Base-by-base conservation (phyloP, 53 echinoderm and acorn worm species). In the Henricia sp. region DNA sequence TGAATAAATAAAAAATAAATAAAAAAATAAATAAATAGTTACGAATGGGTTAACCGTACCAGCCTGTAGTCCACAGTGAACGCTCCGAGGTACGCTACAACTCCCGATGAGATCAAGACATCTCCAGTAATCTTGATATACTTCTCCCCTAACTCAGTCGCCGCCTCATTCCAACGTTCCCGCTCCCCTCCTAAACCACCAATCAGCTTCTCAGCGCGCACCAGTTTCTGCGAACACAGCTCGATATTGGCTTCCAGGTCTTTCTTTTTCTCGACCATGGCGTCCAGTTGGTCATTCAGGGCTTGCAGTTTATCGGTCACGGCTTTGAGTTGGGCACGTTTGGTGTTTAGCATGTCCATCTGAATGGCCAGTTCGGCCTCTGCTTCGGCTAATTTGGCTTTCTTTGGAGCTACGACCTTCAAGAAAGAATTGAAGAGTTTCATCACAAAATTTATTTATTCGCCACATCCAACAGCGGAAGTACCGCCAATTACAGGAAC, bases 11-110 rank as follows among this genome's bases (percentile, higher is more conserved):
- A n/a, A n/a, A n/a, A n/a, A n/a, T n/a, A n/a, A n/a, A n/a, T n/a
- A n/a, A n/a, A 13, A 23, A 33, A 65, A 65, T 65, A 65, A 29
- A 28, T 9, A 65, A 65, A 10, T 29, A 28, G 12, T 13, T 50
- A 13, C 19, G 12, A 20, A 34, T 6, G 32, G 24, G 4, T 17
- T 13, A 28, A 1, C 82, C 91, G 33, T 28, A 95, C 99, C 93
- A 78, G 92, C 84, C 99, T 99, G 69, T 90, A 97, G 52, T 99
- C 99, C 50, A 99, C 99, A 2, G 99, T 99, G 87, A 99, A 99
- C 19, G 99, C 95, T 17, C 99, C 99, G 1, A 95, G 87, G 77
- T 99, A 99, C n/a, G 99, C 94, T 14, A 97, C 88, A 67, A 94
- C 89, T 0, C 99, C 99, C 6, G 99, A 90, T 1, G 99, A 99